Base-by-base conservation (phyloP, 2,888 invertebrate species). In the Caenorhabditis parvicauda region DNA sequence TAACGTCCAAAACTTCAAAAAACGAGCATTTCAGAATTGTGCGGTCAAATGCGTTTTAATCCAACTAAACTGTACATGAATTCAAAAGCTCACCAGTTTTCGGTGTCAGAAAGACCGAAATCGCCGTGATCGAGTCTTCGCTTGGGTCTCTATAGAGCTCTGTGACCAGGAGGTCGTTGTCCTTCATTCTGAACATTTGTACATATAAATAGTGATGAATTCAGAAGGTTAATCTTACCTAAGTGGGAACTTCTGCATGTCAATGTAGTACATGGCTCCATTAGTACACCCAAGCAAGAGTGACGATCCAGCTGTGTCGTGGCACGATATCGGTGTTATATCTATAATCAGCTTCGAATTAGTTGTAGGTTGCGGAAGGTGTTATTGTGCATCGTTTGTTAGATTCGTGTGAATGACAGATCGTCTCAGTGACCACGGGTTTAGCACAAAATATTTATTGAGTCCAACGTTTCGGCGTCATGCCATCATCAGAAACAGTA, bases 41-140 rank as follows among this genome's bases (percentile, higher is more conserved):
- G n/a, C n/a, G n/a, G n/a, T n/a, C n/a, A n/a, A n/a, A n/a, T n/a
- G n/a, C n/a, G n/a, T n/a, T n/a, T n/a, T n/a, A n/a, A n/a, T n/a
- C n/a, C n/a, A n/a, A n/a, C n/a, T n/a, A 32, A 38, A 5, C 19
- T 1, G 21, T 32, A 17, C 3, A 27, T 19, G 14, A 45, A 42
- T 43, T 47, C 28, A 27, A 28, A 46, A 87, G n/a, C 89, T 88
- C 86, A 93, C 93, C 94, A 61, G 95, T 95, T 86, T 96, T 96
- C 14, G 95, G 95, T n/a, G 96, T 95, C 28, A 96, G 86, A 83
- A 96, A 98, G 1, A 96, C 95, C 28, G 94, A 94, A 81, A 98
- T 92, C 5, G 96, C 93, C 24, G 96, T 96, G 55, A 98, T 95
- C 3, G 91, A 90, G 83, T 96, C 96, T 75, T 89, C 89, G 67